Base-by-base conservation (phyloP, 1,140 invertebrate genomes). In the Vollenhovia emeryi region DNA sequence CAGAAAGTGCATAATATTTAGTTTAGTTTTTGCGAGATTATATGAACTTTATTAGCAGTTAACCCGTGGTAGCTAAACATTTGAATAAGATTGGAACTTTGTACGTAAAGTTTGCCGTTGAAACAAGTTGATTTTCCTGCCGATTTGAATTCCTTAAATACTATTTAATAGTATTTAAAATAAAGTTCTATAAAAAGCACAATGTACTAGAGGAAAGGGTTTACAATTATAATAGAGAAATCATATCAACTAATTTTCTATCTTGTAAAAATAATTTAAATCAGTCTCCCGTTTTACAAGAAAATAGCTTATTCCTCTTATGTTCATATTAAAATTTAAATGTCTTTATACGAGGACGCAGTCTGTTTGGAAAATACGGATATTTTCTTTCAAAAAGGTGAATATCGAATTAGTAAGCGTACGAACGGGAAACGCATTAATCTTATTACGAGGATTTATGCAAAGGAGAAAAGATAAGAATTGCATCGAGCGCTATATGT, bases 31-130 rank as follows among this genome's bases (percentile, higher is more conserved):
- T 64, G 21, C 15, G 40, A 5, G 15, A 74, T 8, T 74, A 50
- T 8, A 33, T 83, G 21, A 86, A 87, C 52, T 86, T 80, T 43
- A 50, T 80, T 43, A 50, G 8, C 36, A 43, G 43, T 66, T 69
- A 69, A 71, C 48, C 60, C 21, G 3, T n/a, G 24, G 27, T n/a
- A 43, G 24, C 30, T 13, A 30, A 60, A 40, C 27, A 79, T 87
- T 87, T 86, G 86, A 86, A 86, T 87, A 82, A 66, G 50, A 82
- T 74, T 82, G 74, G 68, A 66, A 86, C 86, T 87, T 74, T 60
- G 66, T 50, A 7, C 2, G 11, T 27, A 33, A 45, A 79, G 45
- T 48, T 71, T 33, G 33, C 43, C 43, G 2, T 69, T 69, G 24
- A 64, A 33, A 57, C 21, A 11, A 21, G 24, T 45, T 33, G 48